Evolutionary conservation across 2,797 vertebrate genomes (phyloP), one percentile per base, ranked within the genome.

Genomic region (Luscinia megarhynchos): DNA sequence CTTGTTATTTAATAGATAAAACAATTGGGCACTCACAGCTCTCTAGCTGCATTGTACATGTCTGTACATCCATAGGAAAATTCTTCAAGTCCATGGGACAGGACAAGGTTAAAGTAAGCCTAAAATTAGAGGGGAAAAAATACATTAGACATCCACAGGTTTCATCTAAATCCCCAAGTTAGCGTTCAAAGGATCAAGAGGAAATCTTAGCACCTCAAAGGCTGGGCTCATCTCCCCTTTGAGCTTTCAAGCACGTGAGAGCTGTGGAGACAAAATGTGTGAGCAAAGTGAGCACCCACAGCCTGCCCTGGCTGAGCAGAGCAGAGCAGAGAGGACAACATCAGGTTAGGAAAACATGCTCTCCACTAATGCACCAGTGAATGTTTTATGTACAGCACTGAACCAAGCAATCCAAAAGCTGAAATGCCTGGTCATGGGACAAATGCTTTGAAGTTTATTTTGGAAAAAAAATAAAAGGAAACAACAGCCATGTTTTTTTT

Each of bases 1-100:
- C 29, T 55, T 77, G 21, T 32, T 86, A 23, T 76, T 63, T 7
- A 3, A 41, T 27, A 76, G 14, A 40, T 78, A 78, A 90, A 70
- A 8, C 18, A 88, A 45, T 2, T 54, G 45, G 63, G 62, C 45
- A 98, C 99, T 98, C 97, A 99, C 99, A 99, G 89, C 99, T 99
- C 89, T 99, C 99, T 90, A 99, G 97, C 85, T 99, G 99, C 99
- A 99, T 99, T 3, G 98, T 99, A 76, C 99, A 99, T 7, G 99
- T 99, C 96, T 99, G 99, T n/a, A 99, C 98, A 83, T 99, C 99
- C 99, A 99, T 99, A 7, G 99, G 99, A 95, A 99, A 99, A 97
- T 99, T 99, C 98, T 99, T 99, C 96, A 99, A 97, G 96, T 99
- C 99, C 99, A 99, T 99, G 8, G 99, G 99, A 96, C 99, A 99